Evolutionary conservation across 2,797 vertebrate genomes (phyloP).

Genomic region (Orestias chungarensis): DNA sequence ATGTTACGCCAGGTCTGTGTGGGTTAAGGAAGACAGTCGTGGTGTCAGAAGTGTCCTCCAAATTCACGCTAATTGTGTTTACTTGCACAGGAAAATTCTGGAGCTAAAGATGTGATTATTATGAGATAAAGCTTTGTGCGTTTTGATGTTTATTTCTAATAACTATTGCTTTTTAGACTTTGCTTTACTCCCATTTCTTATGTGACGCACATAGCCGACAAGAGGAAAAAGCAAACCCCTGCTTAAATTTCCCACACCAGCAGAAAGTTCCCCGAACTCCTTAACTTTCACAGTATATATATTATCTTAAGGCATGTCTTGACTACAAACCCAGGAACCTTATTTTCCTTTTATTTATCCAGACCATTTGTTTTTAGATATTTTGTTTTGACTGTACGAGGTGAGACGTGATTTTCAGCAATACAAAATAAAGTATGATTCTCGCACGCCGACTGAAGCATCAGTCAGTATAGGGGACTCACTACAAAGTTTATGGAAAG

Average conservation of each 20-base stretch:
- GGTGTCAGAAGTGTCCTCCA: constrained; percentile 54
- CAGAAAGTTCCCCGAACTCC: neutral
- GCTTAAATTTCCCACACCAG: neutral
- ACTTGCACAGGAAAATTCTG: constrained; percentile 38
- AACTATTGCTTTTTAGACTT: neutral
- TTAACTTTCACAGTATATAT: neutral
- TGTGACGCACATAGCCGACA: neutral
- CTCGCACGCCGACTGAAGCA: neutral
- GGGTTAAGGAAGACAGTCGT: constrained; percentile 48
- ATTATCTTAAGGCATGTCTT: neutral
- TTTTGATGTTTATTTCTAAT: neutral
- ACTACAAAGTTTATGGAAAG: neutral
- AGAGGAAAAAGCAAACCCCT: neutral
- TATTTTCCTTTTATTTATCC: neutral
- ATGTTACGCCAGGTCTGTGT: constrained; percentile 65
- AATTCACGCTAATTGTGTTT: constrained; percentile 48
- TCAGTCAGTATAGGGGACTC: neutral
- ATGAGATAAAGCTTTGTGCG: neutral
- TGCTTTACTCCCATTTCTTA: constrained; percentile 2
- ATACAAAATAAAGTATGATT: neutral
- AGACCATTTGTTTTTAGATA: neutral
- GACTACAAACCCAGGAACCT: neutral
- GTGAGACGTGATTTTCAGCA: neutral
- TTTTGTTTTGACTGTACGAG: too few relatives aligned
- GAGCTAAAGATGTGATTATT: neutral